Conservation (phyloP, 2,113 vertebrate genomes). For the Myiopsitta monachus region DNA sequence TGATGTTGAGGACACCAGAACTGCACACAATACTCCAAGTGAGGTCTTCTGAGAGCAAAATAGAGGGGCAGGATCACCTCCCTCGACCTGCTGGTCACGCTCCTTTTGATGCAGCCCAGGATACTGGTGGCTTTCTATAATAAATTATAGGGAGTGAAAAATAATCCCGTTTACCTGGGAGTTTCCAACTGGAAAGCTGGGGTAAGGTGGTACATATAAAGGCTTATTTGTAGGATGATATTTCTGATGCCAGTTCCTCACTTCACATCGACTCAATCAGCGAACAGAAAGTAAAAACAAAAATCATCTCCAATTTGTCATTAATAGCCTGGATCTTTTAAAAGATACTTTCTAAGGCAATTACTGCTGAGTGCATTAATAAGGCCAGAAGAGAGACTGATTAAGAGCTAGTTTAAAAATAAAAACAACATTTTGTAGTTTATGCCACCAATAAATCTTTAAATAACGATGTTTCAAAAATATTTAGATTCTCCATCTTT, state of each 20-base stretch:
- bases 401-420: conserved; percentile 50
- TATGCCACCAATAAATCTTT: background rate
- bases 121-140: background rate
- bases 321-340: conserved; percentile 42
- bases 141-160: background rate
- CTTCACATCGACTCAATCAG: background rate
- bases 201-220: background rate
- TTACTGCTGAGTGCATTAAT: conserved; percentile 15
- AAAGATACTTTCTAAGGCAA: conserved; percentile 9
- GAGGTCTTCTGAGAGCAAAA: too few species aligned
- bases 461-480: background rate
- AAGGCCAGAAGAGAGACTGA: conserved; percentile 25
- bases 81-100: background rate
- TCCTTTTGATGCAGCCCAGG: background rate
- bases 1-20: too few species aligned
- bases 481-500: background rate
- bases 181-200: background rate
- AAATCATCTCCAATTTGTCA: background rate
- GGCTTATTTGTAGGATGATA: background rate
- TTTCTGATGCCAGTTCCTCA: background rate
- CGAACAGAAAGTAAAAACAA: background rate
- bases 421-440: conserved; percentile 3
- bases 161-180: background rate
- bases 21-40: too few species aligned
- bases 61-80: background rate